Base-by-base conservation (phyloP, 2,888 invertebrate genomes). In the Caenorhabditis sp. region DNA sequence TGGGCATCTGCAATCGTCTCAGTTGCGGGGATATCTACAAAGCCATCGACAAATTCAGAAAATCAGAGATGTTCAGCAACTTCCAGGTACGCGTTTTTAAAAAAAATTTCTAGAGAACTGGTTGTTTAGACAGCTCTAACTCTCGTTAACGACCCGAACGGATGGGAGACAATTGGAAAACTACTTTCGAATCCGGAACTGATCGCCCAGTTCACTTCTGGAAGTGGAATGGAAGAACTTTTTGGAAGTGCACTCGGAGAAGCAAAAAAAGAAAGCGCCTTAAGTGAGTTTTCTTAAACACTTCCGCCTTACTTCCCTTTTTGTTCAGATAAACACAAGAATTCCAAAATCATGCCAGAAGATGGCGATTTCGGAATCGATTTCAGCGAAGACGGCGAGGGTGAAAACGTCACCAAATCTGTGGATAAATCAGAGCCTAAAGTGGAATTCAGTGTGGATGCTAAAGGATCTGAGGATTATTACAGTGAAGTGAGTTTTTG, bases 21-120 rank as follows among this genome's bases (percentile, higher is more conserved):
- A 83, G 81, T 59, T 85, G 88, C 63, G 87, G 86, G 7, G 87
- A 88, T 56, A 86, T 88, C 37, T 88, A 85, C 80, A 88, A 87
- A 72, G 88, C 85, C 1, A 82, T 88, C 22, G 88, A 88, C 62
- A 82, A 87, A 62, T 88, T 88, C 75, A 66, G 86, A 35, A 85
- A 80, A 41, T 85, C 85, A n/a, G 88, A 88, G 27, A 83, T 88
- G 75, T 88, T 88, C 79, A 85, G 86, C 43, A 88, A 88, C 61
- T 87, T 88, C 71, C 88, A 87, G 79, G 87, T 86, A 66, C 37
- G 15, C 20, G 3, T 6, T 5, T 39, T 27, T n/a, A n/a, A n/a
- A n/a, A n/a, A n/a, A n/a, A n/a, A n/a, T 37, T 41, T 41, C 8
- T 9, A 5, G 11, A 26, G 8, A 35, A 35, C 9, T 30, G 30